phyloP scores from a whole-genome alignment of 2,113 vertebrate genomes.

The Lynx canadensis region DNA sequence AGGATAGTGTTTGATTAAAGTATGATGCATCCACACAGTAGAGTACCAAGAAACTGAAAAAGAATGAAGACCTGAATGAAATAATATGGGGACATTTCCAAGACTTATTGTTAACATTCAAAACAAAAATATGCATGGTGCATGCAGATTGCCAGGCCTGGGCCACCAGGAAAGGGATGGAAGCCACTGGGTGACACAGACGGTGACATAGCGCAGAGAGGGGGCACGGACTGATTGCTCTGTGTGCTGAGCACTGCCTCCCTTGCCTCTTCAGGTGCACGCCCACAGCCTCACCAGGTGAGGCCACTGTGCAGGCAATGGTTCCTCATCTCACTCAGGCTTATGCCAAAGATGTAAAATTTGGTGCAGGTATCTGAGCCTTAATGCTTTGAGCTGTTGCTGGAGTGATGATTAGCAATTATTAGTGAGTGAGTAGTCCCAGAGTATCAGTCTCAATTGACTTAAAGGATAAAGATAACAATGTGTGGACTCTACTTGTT shows the following conservation, averaged over 20 bases:
- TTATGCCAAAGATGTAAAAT: constrained; percentile 94
- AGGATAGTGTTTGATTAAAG: background rate
- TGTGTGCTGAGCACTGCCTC: no score
- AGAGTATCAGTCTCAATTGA: constrained; percentile 92
- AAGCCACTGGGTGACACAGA: background rate
- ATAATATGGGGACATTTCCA: background rate
- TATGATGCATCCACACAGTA: background rate
- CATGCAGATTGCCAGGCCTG: background rate
- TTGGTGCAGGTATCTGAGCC: constrained; percentile 92
- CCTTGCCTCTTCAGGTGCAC: no score
- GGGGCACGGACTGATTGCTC: background rate
- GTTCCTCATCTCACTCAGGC: constrained; percentile 88
- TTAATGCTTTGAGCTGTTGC: constrained; percentile 93
- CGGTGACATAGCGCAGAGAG: background rate
- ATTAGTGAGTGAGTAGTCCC: constrained; percentile 95
- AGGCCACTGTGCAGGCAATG: constrained; percentile 89
- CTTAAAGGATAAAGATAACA: constrained; percentile 94
- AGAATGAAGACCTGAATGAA: background rate
- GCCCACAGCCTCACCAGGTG: constrained; percentile 77
- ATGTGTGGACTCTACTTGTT: constrained; percentile 92
- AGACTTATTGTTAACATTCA: background rate
- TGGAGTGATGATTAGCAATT: constrained; percentile 91
- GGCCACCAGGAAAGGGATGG: background rate
- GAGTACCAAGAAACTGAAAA: background rate
- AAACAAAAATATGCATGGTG: background rate